Base-by-base conservation (phyloP, 2,888 invertebrate species). In the Parthenolecanium corni region DNA sequence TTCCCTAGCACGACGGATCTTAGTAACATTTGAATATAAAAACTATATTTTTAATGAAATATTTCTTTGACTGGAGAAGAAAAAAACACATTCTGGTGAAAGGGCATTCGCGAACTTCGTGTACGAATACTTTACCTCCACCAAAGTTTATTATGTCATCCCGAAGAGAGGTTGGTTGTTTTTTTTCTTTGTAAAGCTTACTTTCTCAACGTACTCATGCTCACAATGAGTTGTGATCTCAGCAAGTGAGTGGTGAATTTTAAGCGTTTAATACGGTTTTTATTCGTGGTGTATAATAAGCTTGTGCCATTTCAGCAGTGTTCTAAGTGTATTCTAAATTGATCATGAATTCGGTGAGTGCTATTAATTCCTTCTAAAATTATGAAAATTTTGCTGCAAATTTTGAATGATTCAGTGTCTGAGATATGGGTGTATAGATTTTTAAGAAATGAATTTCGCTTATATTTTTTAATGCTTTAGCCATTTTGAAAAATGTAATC, bases 121-220 rank as follows among this genome's bases (percentile, higher is more conserved):
- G 31, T 31, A 9, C 31, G 31, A 9, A 31, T 31, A 31, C 31
- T 31, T 31, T 61, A 61, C 61, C 61, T 61, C 61, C 61, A 61
- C 61, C 31, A 49, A 51, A 38, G 46, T 31, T n/a, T 51, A 61
- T 61, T 61, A 61, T 61, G 61, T 61, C 61, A 61, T 61, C 49
- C 38, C 49, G 21, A 46, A 46, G 31, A 46, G 44, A 38, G 61
- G 49, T 61, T 61, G 51, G 47, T 38, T 31, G 58, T 58, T 18
- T 58, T 61, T 61, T 61, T 61, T 31, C 9, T 31, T 31, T 31
- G 31, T 31, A 51, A 31, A n/a, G 31, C 49, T 61, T 49, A 61
- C 61, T 61, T 61, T 61, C 61, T 61, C 61, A 40, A 40, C 49
- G 61, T 51, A 49, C 61, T 36, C 51, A 47, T 38, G 38, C 54